Conservation (phyloP, 2,888 invertebrate genomes). For the Panopea generosa region DNA sequence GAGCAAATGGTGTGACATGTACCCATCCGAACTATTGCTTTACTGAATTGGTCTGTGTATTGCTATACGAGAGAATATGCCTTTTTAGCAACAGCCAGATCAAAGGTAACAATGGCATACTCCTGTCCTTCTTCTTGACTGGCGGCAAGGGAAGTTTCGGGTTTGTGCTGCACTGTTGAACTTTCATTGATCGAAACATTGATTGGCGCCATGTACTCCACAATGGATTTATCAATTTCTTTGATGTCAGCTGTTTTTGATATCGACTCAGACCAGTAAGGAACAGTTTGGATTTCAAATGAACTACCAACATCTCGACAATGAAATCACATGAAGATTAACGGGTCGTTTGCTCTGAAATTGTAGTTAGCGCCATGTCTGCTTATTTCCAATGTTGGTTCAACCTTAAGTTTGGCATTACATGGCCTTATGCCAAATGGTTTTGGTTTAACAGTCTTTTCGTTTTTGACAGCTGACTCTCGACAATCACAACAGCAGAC, state of each 20-base stretch:
- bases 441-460: conserved; percentile 16
- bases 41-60: conserved; percentile 19
- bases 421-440: conserved; percentile 26
- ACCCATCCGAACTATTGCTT: conserved; percentile 31
- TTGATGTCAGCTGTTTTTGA: conserved; percentile 25
- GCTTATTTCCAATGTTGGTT: conserved; percentile 20
- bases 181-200: conserved; percentile 50
- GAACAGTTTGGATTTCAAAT: conserved; percentile 22
- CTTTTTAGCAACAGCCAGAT: conserved; percentile 61
- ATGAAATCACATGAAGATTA: conserved; percentile 23
- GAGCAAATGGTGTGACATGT: conserved; percentile 48
- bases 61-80: conserved; percentile 56
- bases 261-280: conserved; percentile 42
- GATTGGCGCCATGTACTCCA: conserved; percentile 53
- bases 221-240: conserved; percentile 18
- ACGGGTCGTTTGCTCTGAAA: not conserved
- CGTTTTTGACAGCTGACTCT: not conserved
- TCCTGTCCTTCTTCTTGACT: conserved; percentile 40
- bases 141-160: conserved; percentile 44
- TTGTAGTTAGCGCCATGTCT: conserved; percentile 1
- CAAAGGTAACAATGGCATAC: conserved; percentile 57
- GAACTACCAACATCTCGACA: conserved; percentile 20
- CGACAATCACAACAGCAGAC: not conserved
- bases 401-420: conserved; percentile 31
- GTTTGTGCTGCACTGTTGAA: conserved; percentile 55